Base-by-base conservation (phyloP, 1,140 invertebrate species). In the Hycleus cichorii region DNA sequence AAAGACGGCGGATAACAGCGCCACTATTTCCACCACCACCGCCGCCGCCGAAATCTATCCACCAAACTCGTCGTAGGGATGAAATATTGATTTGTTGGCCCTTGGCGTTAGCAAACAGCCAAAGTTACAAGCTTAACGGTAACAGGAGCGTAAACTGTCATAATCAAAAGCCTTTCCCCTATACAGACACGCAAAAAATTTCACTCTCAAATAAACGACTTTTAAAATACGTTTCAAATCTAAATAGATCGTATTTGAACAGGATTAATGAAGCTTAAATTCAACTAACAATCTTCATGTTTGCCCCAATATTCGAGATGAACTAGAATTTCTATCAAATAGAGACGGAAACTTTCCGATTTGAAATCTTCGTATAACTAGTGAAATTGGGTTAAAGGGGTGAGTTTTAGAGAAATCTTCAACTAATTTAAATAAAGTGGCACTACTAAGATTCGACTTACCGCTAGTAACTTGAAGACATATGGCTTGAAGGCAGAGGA, bases 401-500 rank as follows among this genome's bases (percentile, higher is more conserved):
- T 18, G 18, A 18, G 18, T 1, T 18, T 18, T 18, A 18, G 18
- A 18, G 18, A 18, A 1, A 18, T 18, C 18, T 18, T 18, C 1
- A 18, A 18, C 18, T 18, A 18, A 18, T 18, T 18, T 18, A 18
- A 18, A 18, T 18, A 18, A 18, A 18, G 18, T 18, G 18, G 18
- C 18, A 18, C 18, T 18, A 18, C 1, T 18, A 18, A 18, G 2
- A 49, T 18, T 6, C 51, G 18, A 76, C 80, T 81, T 72, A 82
- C 80, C 80, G 74, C 78, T 81, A 74, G 78, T 81, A 74, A 80
- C 78, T 74, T 80, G 80, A 75, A 81, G 75, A 75, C 78, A 80
- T 71, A 80, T 81, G 69, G 80, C 78, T 76, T 81, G 81, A 67
- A 86, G 83, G 75, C 79, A 84, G 75, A 86, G 77, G 69, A 87